Base-by-base conservation (phyloP, 2,888 invertebrate species). In the Poecilobothrus nobilitatus region DNA sequence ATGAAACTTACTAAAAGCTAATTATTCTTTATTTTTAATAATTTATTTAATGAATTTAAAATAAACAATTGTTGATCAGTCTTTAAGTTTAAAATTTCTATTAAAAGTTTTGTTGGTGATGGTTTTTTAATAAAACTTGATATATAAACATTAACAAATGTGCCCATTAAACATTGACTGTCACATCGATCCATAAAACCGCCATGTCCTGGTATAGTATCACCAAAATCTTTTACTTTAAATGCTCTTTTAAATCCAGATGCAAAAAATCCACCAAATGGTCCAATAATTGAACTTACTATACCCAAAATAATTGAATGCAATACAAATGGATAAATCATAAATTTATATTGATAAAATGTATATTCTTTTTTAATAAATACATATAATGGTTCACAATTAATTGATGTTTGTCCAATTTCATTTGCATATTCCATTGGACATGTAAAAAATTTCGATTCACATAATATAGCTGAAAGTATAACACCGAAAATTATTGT, bases 161-260 rank as follows among this genome's bases (percentile, higher is more conserved):
- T 95, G 62, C 95, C 96, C 97, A 97, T 97, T 71, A 97, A 86
- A 84, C 95, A 95, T 84, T 97, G 97, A 82, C 97, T 97, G 84
- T 97, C 97, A 84, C 97, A 97, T 72, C 97, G 88, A 82, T 97
- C 97, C 93, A 97, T 94, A 76, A 97, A 92, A 66, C 97, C 97
- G 71, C 97, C 97, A 84, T 97, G 97, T 0, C 97, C 97, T 15
- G 97, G 97, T 78, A 97, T 97, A 71, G 95, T 89, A 81, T 95
- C 95, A 68, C 96, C 96, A 81, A 97, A 97, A 83, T 97, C 97
- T 88, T 97, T 97, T 76, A 97, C 96, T 85, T 97, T 97, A 83
- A 97, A 98, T 63, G 97, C 97, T 72, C 97, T 85, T 80, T 97
- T 98, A 83, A 98, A 98, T 66, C 97, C 97, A 76, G 95, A 95